Evolutionary conservation across 2,113 vertebrate genomes (phyloP).

Genomic region (Motacilla tschutschensis): DNA sequence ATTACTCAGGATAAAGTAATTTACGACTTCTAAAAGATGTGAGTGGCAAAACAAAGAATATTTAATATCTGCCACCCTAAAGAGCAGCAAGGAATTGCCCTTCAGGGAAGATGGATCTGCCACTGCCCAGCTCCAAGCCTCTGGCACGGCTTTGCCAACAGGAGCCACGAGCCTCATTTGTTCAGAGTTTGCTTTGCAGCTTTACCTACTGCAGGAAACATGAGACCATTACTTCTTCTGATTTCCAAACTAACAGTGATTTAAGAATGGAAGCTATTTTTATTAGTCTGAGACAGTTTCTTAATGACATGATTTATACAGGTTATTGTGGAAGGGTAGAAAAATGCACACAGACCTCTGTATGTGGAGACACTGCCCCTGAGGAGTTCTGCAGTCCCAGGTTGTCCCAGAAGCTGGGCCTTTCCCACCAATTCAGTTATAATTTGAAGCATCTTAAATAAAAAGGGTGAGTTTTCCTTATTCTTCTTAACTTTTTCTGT

Average conservation of each 20-base stretch:
- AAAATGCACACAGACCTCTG: not conserved
- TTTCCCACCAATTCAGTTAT: not conserved
- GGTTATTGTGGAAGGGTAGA: not conserved
- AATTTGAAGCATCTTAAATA: not conserved
- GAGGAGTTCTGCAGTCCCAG: not conserved
- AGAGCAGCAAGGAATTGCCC: not conserved
- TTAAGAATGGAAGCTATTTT: not conserved
- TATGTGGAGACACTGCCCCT: not conserved
- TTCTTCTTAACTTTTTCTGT: not conserved
- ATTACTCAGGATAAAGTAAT: not conserved
- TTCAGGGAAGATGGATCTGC: not conserved
- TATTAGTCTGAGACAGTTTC: not conserved
- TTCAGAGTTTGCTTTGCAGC: not conserved
- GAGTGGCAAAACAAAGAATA: not conserved
- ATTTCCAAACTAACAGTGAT: not conserved
- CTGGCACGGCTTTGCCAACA: accelerated
- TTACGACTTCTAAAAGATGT: not conserved
- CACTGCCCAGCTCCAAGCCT: not conserved
- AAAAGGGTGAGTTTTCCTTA: not conserved
- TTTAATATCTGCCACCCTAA: not conserved
- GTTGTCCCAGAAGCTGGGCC: not conserved
- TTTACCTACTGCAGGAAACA: not conserved
- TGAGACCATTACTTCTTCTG: not conserved
- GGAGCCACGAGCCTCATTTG: not conserved
- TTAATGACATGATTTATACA: not conserved